Evolutionary conservation across 2,113 vertebrate genomes (phyloP).

Genomic region (Girardinichthys multiradiatus): DNA sequence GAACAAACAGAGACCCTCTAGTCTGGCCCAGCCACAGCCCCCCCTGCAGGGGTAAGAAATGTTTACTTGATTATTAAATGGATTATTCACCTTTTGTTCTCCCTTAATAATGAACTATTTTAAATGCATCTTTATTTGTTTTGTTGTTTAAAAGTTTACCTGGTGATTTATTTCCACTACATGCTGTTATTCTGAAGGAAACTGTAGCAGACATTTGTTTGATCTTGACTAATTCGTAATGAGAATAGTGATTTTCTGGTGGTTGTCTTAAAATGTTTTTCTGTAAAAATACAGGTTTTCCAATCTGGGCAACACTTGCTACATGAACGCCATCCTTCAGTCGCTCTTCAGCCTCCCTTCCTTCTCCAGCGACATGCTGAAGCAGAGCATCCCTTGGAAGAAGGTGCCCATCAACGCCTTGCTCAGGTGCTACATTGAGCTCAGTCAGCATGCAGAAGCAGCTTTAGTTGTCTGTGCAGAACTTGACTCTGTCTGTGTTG

Average conservation of each 20-base stretch:
- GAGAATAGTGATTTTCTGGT: too few species aligned
- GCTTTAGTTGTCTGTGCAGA: not conserved
- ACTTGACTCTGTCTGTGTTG: not conserved
- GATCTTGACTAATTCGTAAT: too few species aligned
- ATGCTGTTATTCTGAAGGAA: not conserved
- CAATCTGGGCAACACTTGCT: conserved; percentile 98
- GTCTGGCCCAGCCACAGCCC: conserved; percentile 87
- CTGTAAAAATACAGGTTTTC: conserved; percentile 96
- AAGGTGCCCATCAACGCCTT: conserved; percentile 93
- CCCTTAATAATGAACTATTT: too few species aligned
- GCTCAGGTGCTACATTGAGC: conserved; percentile 84
- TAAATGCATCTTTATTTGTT: too few species aligned
- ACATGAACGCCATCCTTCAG: conserved; percentile 99
- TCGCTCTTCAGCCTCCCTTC: conserved; percentile 97
- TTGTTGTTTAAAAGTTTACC: too few species aligned
- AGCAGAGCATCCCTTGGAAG: conserved; percentile 95
- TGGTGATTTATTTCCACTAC: too few species aligned
- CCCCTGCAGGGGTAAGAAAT: conserved; percentile 90
- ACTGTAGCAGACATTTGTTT: too few species aligned
- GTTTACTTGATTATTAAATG: too few species aligned
- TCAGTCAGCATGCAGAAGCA: too few species aligned
- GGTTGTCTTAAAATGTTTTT: too few species aligned
- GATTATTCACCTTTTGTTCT: too few species aligned
- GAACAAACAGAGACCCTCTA: conserved; percentile 90
- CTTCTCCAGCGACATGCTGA: conserved; percentile 95